Base-by-base conservation (phyloP, 64 coral and sea anemone genomes). In the Anthopleura sola region DNA sequence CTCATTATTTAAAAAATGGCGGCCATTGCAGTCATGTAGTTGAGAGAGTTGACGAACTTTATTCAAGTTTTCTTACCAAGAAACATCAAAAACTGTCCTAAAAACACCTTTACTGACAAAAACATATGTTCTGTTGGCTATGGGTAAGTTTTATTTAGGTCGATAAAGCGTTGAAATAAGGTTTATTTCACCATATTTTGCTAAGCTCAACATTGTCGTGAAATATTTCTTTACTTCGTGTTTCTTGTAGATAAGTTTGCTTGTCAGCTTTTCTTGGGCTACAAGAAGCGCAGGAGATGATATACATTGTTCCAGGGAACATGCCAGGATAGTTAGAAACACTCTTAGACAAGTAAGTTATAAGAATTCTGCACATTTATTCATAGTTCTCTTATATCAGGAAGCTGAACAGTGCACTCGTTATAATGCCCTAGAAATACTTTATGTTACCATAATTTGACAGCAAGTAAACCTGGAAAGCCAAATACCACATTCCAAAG, bases 301-400 rank as follows among this genome's bases (percentile, higher is more conserved):
- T 17, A 11, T 37, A 7, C 89, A 95, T 50, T 95, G 93, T 75
- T 95, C 93, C 21, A 78, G 93, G 50, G 80, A 88, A 28, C 86
- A 85, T 58, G 88, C 86, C 6, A 91, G 93, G 71, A 81, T 88
- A 83, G 93, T 91, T 8, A 91, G 93, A 37, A 95, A 84, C 60
- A 69, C 79, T 18, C 75, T 94, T 74, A 75, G 26, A 75, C 60
- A 90, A 75, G 92, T 94, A 90, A 32, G 84, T 28, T 24, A 7
- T 10, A 66, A 28, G n/a, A 4, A 26, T n/a, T n/a, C n/a, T 58
- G 1, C 20, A 1, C 21, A 1, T 21, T 58, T n/a, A n/a, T n/a
- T n/a, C n/a, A n/a, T n/a, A n/a, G n/a, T n/a, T n/a, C n/a, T n/a
- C n/a, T n/a, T n/a, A n/a, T n/a, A n/a, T n/a, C n/a, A 56, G 55